Evolutionary conservation across 2,888 invertebrate genomes (phyloP), one percentile per base, ranked within the genome.

Genomic region (Rhyacophila evoluta): DNA sequence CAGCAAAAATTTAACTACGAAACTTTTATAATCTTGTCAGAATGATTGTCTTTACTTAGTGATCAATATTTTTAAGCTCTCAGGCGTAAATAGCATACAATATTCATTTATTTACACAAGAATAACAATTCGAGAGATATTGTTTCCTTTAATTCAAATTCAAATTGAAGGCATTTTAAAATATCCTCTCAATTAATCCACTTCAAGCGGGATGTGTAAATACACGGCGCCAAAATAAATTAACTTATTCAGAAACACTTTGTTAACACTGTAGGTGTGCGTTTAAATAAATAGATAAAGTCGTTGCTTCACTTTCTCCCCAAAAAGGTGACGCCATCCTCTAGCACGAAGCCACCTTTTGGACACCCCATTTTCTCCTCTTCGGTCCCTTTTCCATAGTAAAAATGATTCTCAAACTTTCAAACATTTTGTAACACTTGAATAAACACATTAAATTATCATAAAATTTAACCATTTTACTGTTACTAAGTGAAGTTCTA

Each of bases 241-340:
- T 55, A 55, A 55, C 55, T 55, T 55, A 55, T 55, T 55, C 55
- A 55, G 55, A 55, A 55, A 55, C 55, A 55, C 55, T 55, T 19
- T 55, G 55, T 55, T 55, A 55, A 55, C 55, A 55, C 25, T 12
- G 25, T 19, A 55, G 55, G 55, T 55, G 55, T 55, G 55, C 55
- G 55, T 55, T 55, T 55, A 55, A 55, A 55, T 55, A 55, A 55
- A 55, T 55, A 55, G 55, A 55, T 55, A 55, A 55, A 55, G 55
- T 55, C 19, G 55, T 55, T 19, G 55, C 55, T 55, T 55, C 55
- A 55, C 10, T 55, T 55, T 55, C 55, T 19, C 55, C 25, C 41
- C 19, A 15, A 41, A n/a, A 41, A 41, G 41, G 41, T 41, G 41
- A 41, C 41, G 3, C 41, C 55, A 25, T 55, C 55, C 19, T 55